Evolutionary conservation across 2,888 invertebrate species (phyloP).

Genomic region (Epinotia demarniana): DNA sequence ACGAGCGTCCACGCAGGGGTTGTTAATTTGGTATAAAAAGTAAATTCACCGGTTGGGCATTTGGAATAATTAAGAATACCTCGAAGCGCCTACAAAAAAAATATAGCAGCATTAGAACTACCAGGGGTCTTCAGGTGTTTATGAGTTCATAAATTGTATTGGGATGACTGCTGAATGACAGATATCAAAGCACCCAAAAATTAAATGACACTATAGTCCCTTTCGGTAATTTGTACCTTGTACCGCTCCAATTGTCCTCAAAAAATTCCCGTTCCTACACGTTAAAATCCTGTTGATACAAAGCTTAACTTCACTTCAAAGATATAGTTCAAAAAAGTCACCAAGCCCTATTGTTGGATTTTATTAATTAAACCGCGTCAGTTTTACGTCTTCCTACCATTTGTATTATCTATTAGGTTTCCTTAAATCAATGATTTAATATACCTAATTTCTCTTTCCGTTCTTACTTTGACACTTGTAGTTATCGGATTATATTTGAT

Average conservation of each 20-base stretch:
- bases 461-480: background rate
- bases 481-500: background rate
- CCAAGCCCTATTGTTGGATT: background rate
- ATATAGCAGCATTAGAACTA: too few relatives aligned
- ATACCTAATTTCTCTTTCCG: background rate
- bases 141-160: too few relatives aligned
- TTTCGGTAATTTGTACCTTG: background rate
- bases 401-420: background rate
- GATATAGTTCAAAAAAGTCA: conserved; percentile 17
- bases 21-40: too few relatives aligned
- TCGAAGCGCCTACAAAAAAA: too few relatives aligned
- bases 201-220: background rate
- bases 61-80: too few relatives aligned
- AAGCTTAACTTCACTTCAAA: conserved; percentile 26
- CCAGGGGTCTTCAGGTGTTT: too few relatives aligned
- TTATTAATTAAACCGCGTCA: background rate
- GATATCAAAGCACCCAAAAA: too few relatives aligned
- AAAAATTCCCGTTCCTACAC: conserved; percentile 25
- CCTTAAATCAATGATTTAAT: background rate
- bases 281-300: conserved; percentile 25
- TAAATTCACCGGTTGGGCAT: too few relatives aligned
- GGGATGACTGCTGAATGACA: too few relatives aligned
- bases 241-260: conserved; percentile 26
- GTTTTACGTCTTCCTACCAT: background rate
- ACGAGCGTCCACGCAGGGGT: too few relatives aligned